Evolutionary conservation across 2,113 vertebrate species (phyloP).

Genomic region (Martes martes): DNA sequence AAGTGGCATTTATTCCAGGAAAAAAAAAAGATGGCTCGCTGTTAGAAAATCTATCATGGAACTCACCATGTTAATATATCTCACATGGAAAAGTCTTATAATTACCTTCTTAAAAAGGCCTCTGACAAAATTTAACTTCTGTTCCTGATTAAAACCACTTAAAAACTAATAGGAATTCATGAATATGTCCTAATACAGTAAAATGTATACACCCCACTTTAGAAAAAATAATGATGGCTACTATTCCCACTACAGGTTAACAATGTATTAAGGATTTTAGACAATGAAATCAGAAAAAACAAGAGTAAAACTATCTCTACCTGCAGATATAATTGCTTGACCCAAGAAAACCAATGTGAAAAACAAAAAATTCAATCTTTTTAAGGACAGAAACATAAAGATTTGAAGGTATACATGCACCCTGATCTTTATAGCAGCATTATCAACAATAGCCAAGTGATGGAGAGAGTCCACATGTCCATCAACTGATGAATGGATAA

Average conservation of each 20-base stretch:
- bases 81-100: neutral
- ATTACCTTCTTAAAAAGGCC: neutral
- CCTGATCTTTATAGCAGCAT: too few species aligned
- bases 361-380: neutral
- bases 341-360: neutral
- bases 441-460: too few species aligned
- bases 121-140: neutral
- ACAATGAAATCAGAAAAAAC: neutral
- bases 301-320: neutral
- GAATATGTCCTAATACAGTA: neutral
- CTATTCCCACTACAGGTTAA: neutral
- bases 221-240: neutral
- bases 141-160: neutral
- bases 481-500: too few species aligned
- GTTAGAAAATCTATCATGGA: neutral
- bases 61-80: neutral
- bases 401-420: too few species aligned
- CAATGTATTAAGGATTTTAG: neutral
- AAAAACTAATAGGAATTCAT: neutral
- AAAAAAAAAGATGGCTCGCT: neutral
- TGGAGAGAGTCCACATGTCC: too few species aligned
- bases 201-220: neutral
- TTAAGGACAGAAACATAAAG: neutral
- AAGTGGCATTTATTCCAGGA: neutral
- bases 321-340: neutral